Base-by-base conservation (phyloP, 2,888 invertebrate genomes). In the Protonemura montana region DNA sequence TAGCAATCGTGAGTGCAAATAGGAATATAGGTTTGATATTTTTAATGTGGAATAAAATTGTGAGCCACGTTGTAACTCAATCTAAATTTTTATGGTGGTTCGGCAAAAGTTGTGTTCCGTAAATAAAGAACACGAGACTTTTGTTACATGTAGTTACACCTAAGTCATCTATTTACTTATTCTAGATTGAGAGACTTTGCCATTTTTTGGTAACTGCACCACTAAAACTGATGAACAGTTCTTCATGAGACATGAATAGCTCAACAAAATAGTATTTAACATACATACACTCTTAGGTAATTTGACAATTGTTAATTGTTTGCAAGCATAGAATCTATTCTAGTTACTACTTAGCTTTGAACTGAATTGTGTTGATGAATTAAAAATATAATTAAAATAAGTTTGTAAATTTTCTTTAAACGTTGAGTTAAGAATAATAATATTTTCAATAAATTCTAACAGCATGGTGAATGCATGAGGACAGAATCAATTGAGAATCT, bases 401-500 rank as follows among this genome's bases (percentile, higher is more conserved):
- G n/a, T n/a, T n/a, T n/a, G n/a, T n/a, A n/a, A 35, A 6, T 35
- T 35, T 35, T 3, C 3, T 35, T 3, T 35, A 35, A 35, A 35
- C 35, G 5, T 35, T 35, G 35, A 35, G 10, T 35, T 35, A 35
- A 35, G 35, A 35, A 35, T 35, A 59, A 59, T 59, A 21, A 2
- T 59, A 13, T 59, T 21, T 2, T 59, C 59, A 59, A 59, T 59
- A 7, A 21, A 59, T 59, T 59, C 59, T 21, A 59, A 13, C 13
- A 21, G 59, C 59, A 59, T 21, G 21, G 21, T 59, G 21, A 59
- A 59, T 59, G 59, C 59, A 59, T 2, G 21, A 59, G 78, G 78
- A 78, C 78, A 78, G 78, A 25, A 26, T 78, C 28, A n/a, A 0
- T 25, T 78, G n/a, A 78, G 78, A 78, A 78, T 78, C 78, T 25